Evolutionary conservation across 2,797 vertebrate genomes (phyloP).

Genomic region (Gymnodraco acuticeps): DNA sequence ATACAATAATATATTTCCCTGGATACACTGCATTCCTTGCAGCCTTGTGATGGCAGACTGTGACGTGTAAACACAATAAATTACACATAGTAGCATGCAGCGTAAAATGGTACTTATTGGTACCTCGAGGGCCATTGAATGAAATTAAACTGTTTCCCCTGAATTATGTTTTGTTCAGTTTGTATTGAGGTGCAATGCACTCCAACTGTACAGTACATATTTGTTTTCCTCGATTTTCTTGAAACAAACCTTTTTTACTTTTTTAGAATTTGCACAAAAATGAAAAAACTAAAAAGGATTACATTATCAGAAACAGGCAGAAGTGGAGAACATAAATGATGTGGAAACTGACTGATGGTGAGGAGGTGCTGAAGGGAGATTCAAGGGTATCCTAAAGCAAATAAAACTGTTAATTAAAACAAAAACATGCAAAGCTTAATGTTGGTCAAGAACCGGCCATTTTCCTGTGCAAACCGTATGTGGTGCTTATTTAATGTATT

Average conservation of each 20-base stretch:
- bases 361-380: constrained; percentile 20
- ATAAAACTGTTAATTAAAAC: not conserved
- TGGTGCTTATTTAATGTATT: constrained; percentile 5
- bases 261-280: constrained; percentile 18
- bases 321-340: not conserved
- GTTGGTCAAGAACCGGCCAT: not conserved
- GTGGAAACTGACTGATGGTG: not conserved
- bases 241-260: not conserved
- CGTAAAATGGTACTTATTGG: constrained; percentile 46
- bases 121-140: constrained; percentile 42
- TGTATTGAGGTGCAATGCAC: constrained; percentile 22
- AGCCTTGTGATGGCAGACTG: constrained; percentile 33
- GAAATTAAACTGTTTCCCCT: constrained; percentile 48
- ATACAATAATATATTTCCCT: constrained; percentile 58
- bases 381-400: not conserved
- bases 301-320: not conserved
- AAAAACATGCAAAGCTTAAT: not conserved
- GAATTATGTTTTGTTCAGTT: constrained; percentile 38
- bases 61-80: constrained; percentile 55
- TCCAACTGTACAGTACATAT: constrained; percentile 8
- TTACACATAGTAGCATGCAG: constrained; percentile 44
- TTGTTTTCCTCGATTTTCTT: constrained; percentile 3
- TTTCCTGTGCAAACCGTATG: constrained; percentile 5
- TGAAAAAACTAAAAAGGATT: constrained; percentile 3
- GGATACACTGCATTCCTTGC: constrained; percentile 36